A percentile compares a stretch with the other conserved stretches of the same genome.
Conservation (phyloP, 1,140 invertebrate species). For the Tetraneura akinire region DNA sequence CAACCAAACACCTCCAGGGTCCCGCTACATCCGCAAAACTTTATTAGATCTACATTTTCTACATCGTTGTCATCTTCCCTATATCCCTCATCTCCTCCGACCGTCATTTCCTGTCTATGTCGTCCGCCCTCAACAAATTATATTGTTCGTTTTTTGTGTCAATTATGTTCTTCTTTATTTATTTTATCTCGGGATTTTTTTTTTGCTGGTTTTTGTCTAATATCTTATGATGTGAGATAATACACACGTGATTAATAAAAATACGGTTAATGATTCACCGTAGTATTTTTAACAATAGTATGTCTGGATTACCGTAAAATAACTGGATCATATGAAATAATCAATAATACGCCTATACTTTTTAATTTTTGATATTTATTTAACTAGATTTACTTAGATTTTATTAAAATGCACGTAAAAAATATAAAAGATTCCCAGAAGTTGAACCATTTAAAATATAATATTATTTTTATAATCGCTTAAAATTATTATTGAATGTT, state of each 20-base stretch:
- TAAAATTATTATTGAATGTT: too few relatives aligned
- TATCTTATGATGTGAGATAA: not conserved
- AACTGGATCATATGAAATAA: too few relatives aligned
- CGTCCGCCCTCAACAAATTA: slow-evolving; percentile 10
- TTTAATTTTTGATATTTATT: too few relatives aligned
- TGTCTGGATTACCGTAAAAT: too few relatives aligned
- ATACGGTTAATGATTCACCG: too few relatives aligned
- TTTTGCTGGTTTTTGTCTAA: slow-evolving; percentile 21
- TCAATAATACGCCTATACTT: too few relatives aligned
- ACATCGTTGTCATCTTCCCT: not conserved
- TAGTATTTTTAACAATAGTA: too few relatives aligned
- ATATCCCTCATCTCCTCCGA: not conserved
- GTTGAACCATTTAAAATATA: too few relatives aligned
- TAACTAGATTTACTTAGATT: too few relatives aligned
- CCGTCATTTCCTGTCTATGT: not conserved
- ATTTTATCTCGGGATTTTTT: slow-evolving; percentile 2
- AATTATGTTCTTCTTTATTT: slow-evolving; percentile 43
- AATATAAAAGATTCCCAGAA: too few relatives aligned
- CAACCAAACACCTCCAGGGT: slow-evolving; percentile 46
- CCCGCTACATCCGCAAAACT: slow-evolving; percentile 27
- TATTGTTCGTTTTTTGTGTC: slow-evolving; percentile 46
- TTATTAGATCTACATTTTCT: slow-evolving; percentile 49
- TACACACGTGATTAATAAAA: not conserved
- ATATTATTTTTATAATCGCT: too few relatives aligned
- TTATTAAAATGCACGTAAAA: too few relatives aligned